A percentile compares a stretch with the other conserved stretches of the same genome.
Conservation (phyloP, 1,140 invertebrate genomes). For the Apolygus lucorum region DNA sequence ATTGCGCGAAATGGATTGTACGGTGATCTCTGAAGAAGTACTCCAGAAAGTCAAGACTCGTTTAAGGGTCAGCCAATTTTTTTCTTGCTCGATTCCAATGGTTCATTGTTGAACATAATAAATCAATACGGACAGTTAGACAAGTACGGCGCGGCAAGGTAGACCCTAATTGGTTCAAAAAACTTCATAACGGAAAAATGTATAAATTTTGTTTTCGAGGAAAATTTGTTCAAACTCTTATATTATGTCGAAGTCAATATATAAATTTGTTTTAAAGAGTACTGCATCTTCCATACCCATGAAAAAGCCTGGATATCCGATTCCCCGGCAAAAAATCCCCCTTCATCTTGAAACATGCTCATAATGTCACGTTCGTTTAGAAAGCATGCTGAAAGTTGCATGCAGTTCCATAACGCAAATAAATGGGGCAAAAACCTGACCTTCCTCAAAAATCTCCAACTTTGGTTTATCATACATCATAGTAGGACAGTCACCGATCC, state of each 20-base stretch:
- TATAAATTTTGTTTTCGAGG: background rate
- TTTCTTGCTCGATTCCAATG: background rate
- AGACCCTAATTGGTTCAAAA: background rate
- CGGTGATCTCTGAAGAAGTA: slow-evolving; percentile 64
- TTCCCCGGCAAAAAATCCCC: background rate
- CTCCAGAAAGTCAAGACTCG: slow-evolving; percentile 48
- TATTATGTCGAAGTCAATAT: background rate
- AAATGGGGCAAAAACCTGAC: too few species aligned
- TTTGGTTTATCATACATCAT: too few species aligned
- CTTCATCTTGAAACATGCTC: background rate
- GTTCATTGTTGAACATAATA: background rate
- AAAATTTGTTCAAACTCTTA: background rate
- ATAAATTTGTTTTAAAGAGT: background rate
- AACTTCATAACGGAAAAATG: background rate
- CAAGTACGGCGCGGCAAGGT: too few species aligned
- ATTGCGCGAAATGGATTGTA: slow-evolving; percentile 76
- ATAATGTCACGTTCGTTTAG: too few species aligned
- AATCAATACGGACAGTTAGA: background rate
- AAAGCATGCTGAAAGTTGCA: too few species aligned
- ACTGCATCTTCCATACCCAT: background rate
- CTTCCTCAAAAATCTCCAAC: background rate
- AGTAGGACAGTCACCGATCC: too few species aligned
- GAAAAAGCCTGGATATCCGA: background rate
- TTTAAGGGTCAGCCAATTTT: slow-evolving; percentile 45
- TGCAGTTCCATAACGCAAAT: too few species aligned